A percentile compares a stretch with the other conserved stretches of the same genome.
These are phyloP conservation scores for Acanthosepion pharaonis DNA, from an alignment of 2,888 invertebrate genomes.

Conservation along the genomic window DNA sequence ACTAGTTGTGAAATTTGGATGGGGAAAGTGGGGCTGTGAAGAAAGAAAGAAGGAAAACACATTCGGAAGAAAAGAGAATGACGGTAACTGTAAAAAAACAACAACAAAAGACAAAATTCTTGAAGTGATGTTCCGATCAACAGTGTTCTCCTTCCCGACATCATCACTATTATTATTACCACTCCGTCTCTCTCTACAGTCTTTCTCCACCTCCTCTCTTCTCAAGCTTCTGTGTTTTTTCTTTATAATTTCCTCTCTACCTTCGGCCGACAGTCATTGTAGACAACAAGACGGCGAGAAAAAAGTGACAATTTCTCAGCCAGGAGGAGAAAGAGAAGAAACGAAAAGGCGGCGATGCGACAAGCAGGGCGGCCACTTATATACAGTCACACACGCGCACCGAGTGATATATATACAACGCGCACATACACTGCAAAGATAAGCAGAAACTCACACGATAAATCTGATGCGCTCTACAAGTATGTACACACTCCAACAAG, in stretches of 20 bases:
- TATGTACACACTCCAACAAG: not conserved
- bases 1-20: not conserved
- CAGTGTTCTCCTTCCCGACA: not conserved
- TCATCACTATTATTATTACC: not conserved
- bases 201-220: not conserved
- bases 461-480: not conserved
- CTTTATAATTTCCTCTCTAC: not conserved
- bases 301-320: not conserved
- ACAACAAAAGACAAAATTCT: not conserved
- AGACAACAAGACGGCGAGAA: not conserved
- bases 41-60: not conserved
- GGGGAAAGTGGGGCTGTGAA: not conserved
- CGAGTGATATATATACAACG: not conserved
- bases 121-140: not conserved
- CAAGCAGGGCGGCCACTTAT: not conserved
- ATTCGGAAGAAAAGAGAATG: not conserved
- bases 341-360: not conserved
- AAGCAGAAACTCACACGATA: not conserved
- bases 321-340: not conserved
- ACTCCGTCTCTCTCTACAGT: not conserved
- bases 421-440: not conserved
- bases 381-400: slow-evolving; percentile 9
- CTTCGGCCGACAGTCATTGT: not conserved
- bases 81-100: not conserved
- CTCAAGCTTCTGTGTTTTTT: not conserved